Base-by-base conservation (phyloP, 1,140 invertebrate species). In the Bombus soroeensis region DNA sequence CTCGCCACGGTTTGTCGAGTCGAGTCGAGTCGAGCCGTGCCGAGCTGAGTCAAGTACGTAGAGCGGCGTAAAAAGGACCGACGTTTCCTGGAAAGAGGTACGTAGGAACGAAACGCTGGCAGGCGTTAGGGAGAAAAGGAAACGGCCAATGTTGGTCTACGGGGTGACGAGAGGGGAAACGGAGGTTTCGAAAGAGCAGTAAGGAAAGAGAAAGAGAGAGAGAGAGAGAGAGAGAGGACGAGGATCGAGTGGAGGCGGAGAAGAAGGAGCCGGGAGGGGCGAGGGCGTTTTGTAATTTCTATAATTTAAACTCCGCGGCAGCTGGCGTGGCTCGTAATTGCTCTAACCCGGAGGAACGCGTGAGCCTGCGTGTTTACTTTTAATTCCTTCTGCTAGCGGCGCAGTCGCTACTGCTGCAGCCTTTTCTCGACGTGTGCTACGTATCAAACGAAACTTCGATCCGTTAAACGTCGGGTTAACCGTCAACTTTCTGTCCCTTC, bases 261-360 rank as follows among this genome's bases (percentile, higher is more conserved):
- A n/a, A 41, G 70, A n/a, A 71, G 83, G 78, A 68, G 62, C 8
- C 13, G 68, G 66, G 64, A 72, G 78, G 89, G 90, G 90, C 86
- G 86, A 88, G 90, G 92, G 91, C 91, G 92, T 95, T 95, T 95
- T 93, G 94, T 95, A 95, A 95, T 95, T 95, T 95, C 94, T 95
- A 95, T 95, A 95, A 95, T 95, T 95, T 95, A 95, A 95, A 95
- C 93, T 95, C 93, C 93, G 92, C 93, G 93, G 94, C 94, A 95
- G 94, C 94, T 95, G 94, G 94, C 93, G 94, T 92, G 92, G 92
- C 93, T 93, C 93, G 94, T 95, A 95, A 95, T 95, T 95, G 95
- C 94, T 95, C 94, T 94, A 94, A 95, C 94, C 90, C 94, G 94
- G 93, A 94, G 94, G 93, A 95, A 93, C 93, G 93, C 93, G 94